A percentile compares a stretch with the other conserved stretches of the same genome.
phyloP scores from a whole-genome alignment of 2,113 vertebrate species.

The Lampris megalopsis region DNA sequence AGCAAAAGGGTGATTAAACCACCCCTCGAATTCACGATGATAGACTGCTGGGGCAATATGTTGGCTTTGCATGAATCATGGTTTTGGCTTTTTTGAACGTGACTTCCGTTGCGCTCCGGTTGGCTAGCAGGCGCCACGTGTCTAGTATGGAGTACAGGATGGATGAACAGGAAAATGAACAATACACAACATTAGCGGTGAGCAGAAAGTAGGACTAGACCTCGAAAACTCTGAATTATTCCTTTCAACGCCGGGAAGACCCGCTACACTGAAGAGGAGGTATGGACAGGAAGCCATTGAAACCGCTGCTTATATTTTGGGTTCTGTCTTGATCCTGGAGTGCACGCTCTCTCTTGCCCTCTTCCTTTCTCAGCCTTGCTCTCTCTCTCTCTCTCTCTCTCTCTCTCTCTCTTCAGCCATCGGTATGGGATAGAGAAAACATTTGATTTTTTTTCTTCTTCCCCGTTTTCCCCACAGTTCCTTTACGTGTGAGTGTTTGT shows the following conservation, averaged over 20 bases:
- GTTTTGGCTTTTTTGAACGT: no score
- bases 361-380: background rate
- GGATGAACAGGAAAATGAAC: no score
- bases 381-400: slow-evolving; percentile 6
- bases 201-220: no score
- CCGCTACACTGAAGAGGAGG: background rate
- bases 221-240: no score
- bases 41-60: no score
- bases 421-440: slow-evolving; percentile 52
- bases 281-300: background rate
- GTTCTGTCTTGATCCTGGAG: background rate
- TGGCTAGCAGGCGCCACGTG: no score
- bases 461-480: slow-evolving; percentile 29
- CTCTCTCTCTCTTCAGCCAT: slow-evolving; percentile 16
- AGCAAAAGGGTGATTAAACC: no score
- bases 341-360: background rate
- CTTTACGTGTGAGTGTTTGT: slow-evolving; percentile 36
- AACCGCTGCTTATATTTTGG: background rate
- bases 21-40: no score
- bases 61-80: no score
- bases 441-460: slow-evolving; percentile 32
- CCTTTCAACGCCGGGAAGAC: background rate
- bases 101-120: no score
- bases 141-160: no score
- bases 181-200: no score